phyloP scores from a whole-genome alignment of 2,113 vertebrate species.

The Antechinus stuartii region DNA sequence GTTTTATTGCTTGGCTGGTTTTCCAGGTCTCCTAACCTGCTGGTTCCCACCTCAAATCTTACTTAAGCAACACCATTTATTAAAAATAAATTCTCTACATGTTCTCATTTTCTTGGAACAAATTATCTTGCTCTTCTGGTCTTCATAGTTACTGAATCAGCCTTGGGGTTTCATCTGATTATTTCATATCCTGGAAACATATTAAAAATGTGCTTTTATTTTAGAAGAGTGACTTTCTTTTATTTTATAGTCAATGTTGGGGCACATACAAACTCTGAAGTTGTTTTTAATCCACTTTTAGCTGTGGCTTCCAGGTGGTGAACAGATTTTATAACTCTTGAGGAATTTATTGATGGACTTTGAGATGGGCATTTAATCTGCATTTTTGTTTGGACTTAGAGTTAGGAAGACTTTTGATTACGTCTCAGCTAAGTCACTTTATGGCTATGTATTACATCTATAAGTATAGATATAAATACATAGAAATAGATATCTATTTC shows the following conservation, averaged over 20 bases:
- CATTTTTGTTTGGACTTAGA: background rate
- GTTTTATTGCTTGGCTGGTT: background rate
- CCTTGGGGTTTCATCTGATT: background rate
- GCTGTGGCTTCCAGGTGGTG: background rate
- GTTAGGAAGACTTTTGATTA: background rate
- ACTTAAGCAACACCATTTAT: slow-evolving; percentile 27
- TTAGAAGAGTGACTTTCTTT: background rate
- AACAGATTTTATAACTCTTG: background rate
- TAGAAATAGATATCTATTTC: background rate
- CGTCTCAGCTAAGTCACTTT: background rate
- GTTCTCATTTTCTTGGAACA: slow-evolving; percentile 27
- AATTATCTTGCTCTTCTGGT: slow-evolving; percentile 21
- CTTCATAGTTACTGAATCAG: slow-evolving; percentile 6
- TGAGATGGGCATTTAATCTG: background rate
- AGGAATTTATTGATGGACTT: slow-evolving; percentile 4
- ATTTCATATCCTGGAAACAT: slow-evolving; percentile 1
- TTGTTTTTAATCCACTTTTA: background rate
- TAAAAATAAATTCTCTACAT: slow-evolving; percentile 15
- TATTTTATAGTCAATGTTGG: background rate
- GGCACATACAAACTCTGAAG: background rate
- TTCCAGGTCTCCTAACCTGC: background rate
- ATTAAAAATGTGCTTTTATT: slow-evolving; percentile 2
- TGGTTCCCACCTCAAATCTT: background rate
- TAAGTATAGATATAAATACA: no score
- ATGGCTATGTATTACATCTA: background rate